Percentiles rank a stretch among this genome's conserved stretches.
Evolutionary conservation across 2,797 vertebrate genomes (phyloP).

Genomic region (Microctenopoma stevenorrisi): DNA sequence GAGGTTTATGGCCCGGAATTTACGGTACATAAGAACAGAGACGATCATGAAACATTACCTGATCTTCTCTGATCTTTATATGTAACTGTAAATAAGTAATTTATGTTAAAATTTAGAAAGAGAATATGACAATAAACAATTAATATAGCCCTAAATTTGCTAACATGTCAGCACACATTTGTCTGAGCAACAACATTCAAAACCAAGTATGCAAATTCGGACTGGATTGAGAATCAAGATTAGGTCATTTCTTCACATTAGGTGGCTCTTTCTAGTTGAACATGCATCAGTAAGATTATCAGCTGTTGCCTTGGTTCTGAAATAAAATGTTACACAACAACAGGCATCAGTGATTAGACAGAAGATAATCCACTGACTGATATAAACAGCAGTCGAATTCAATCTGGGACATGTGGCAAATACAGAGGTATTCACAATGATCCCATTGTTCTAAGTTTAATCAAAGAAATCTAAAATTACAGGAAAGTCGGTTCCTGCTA

Average conservation of each 20-base stretch:
- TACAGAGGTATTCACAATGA: not conserved
- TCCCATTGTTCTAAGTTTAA: not conserved
- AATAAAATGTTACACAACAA: not conserved
- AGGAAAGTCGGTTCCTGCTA: too few relatives aligned
- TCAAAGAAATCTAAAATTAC: not conserved
- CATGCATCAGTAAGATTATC: not conserved
- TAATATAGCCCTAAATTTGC: too few relatives aligned
- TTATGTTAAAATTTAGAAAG: not conserved
- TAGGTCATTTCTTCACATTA: not conserved
- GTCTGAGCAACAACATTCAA: not conserved
- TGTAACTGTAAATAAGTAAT: not conserved
- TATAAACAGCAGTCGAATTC: not conserved
- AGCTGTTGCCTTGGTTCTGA: not conserved
- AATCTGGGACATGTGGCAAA: not conserved
- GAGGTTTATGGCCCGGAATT: too few relatives aligned
- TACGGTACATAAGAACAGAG: too few relatives aligned
- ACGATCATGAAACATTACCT: too few relatives aligned
- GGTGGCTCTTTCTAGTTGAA: not conserved
- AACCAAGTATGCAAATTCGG: not conserved
- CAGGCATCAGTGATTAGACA: not conserved
- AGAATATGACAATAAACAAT: too few relatives aligned
- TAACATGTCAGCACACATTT: not conserved
- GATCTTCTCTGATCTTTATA: too few relatives aligned
- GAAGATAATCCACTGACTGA: not conserved
- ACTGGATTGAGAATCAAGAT: not conserved